Evolutionary conservation across 2,888 invertebrate genomes (phyloP).

Genomic region (Tricholauxania praeusta): DNA sequence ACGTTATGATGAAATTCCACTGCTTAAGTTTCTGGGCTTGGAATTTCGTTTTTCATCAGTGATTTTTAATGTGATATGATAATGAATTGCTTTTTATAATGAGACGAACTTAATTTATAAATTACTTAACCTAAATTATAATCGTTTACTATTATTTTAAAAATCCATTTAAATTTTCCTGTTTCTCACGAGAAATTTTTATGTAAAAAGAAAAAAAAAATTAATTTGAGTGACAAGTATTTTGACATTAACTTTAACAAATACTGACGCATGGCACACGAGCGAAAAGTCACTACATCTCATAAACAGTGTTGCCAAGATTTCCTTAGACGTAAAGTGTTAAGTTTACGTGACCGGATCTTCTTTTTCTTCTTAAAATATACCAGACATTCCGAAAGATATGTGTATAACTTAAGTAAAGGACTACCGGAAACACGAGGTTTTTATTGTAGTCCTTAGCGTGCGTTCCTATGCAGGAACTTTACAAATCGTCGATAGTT

Average conservation of each 20-base stretch:
- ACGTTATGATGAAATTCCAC: conserved; percentile 18
- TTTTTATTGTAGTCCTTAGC: too few relatives aligned
- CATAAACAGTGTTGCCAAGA: conserved; percentile 1
- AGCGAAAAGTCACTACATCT: not conserved
- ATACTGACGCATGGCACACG: not conserved
- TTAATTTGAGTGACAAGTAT: not conserved
- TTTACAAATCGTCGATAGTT: too few relatives aligned
- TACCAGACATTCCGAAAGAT: too few relatives aligned
- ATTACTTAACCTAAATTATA: conserved; percentile 20
- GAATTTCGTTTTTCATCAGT: not conserved
- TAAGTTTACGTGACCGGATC: too few relatives aligned
- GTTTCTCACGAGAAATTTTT: conserved; percentile 17
- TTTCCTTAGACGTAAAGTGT: too few relatives aligned
- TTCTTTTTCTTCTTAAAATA: too few relatives aligned
- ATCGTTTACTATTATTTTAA: conserved; percentile 14
- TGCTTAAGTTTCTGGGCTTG: not conserved
- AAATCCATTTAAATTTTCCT: conserved; percentile 13
- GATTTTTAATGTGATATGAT: not conserved
- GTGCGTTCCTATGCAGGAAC: too few relatives aligned
- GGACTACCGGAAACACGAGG: too few relatives aligned
- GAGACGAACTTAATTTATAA: not conserved
- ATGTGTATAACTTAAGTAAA: too few relatives aligned
- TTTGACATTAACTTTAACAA: conserved; percentile 5
- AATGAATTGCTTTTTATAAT: too few relatives aligned
- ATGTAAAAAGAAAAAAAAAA: conserved; percentile 18